phyloP scores from a whole-genome alignment of 2,113 vertebrate species.

The Microcebus murinus region DNA sequence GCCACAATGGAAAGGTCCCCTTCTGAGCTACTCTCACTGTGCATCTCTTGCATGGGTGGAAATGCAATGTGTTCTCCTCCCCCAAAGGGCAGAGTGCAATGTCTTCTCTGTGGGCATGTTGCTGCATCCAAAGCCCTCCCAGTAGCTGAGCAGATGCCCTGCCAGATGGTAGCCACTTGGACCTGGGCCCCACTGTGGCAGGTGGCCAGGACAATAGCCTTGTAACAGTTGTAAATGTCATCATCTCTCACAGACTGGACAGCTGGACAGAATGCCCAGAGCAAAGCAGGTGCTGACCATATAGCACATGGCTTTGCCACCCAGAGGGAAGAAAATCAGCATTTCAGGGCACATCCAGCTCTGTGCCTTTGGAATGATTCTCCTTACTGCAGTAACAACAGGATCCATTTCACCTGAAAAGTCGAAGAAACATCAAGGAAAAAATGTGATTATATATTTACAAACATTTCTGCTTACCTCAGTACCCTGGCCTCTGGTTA shows the following conservation, averaged over 20 bases:
- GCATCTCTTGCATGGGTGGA: neutral
- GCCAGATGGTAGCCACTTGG: conserved; percentile 81
- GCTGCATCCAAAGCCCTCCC: conserved; percentile 33
- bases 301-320: conserved; percentile 31
- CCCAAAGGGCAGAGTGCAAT: conserved; percentile 52
- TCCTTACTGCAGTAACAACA: neutral
- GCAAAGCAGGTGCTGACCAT: conserved; percentile 63
- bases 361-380: neutral
- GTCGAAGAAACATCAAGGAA: neutral
- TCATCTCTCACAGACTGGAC: conserved; percentile 67
- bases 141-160: conserved; percentile 68
- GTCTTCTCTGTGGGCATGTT: conserved; percentile 60
- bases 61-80: neutral
- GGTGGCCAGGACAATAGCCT: conserved; percentile 64
- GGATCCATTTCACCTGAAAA: neutral
- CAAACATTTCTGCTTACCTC: neutral
- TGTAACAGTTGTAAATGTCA: conserved; percentile 81
- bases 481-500: accelerated
- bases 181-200: conserved; percentile 55
- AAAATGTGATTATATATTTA: neutral
- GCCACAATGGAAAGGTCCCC: neutral
- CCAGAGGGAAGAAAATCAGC: neutral
- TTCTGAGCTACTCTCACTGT: neutral
- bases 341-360: neutral
- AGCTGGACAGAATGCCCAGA: conserved; percentile 67